Conservation (phyloP, 2,888 invertebrate genomes). For the Cancer borealis region DNA sequence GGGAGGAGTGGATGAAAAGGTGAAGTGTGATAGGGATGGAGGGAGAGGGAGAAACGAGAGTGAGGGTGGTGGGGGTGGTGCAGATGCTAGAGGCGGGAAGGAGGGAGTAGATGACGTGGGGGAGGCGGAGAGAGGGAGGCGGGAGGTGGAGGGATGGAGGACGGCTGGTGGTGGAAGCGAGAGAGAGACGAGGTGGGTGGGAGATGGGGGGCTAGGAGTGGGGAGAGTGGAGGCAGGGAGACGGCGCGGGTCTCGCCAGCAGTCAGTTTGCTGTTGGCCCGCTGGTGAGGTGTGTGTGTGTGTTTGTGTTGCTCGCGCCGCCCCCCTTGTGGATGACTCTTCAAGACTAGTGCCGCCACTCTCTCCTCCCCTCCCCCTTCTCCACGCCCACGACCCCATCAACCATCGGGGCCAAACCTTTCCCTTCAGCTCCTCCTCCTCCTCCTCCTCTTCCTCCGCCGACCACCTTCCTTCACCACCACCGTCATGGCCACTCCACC, state of each 20-base stretch:
- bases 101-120: neutral
- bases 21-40: neutral
- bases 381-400: conserved; percentile 35
- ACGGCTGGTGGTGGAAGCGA: neutral
- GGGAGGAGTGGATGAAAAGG: neutral
- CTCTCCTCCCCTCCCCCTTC: conserved; percentile 12
- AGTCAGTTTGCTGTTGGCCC: conserved; percentile 40
- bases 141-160: conserved; percentile 26
- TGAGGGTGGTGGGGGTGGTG: neutral
- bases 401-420: conserved; percentile 43
- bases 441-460: conserved; percentile 32
- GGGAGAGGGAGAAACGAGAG: neutral
- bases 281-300: conserved; percentile 33
- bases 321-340: conserved; percentile 4
- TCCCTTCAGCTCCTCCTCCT: conserved; percentile 4
- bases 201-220: neutral
- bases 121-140: neutral
- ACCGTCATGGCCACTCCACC: conserved; percentile 69
- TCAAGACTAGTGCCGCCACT: neutral
- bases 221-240: neutral
- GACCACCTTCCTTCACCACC: conserved; percentile 17
- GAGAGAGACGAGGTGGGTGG: neutral
- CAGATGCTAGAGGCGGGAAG: neutral
- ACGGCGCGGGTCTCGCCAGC: conserved; percentile 13
- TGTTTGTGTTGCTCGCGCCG: conserved; percentile 11